Percentiles rank a stretch among this genome's conserved stretches.
phyloP scores from a whole-genome alignment of 2,888 invertebrate genomes.

The Acrobasis consociella region DNA sequence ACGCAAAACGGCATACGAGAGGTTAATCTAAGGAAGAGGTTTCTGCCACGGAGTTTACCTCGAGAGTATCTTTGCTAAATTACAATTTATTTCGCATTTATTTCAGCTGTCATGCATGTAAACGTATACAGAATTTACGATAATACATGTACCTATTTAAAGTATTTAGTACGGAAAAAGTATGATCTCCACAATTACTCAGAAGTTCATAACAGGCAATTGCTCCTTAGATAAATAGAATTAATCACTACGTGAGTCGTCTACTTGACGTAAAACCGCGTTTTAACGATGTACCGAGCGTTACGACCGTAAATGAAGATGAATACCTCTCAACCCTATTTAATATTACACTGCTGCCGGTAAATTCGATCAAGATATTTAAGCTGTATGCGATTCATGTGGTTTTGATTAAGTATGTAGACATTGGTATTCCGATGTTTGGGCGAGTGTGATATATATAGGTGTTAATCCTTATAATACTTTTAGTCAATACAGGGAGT shows the following conservation, averaged over 20 bases:
- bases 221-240: slow-evolving; percentile 4
- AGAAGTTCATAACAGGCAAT: slow-evolving; percentile 1
- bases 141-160: background rate
- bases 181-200: background rate
- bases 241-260: slow-evolving; percentile 7
- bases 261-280: background rate
- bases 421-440: no score
- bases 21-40: no score
- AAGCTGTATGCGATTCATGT: no score
- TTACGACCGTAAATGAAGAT: slow-evolving; percentile 19
- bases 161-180: background rate
- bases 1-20: no score
- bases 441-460: no score
- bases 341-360: slow-evolving; percentile 5
- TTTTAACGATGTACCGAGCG: slow-evolving; percentile 1
- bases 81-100: no score
- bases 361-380: background rate
- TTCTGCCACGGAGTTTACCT: no score
- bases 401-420: no score
- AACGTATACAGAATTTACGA: background rate
- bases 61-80: no score
- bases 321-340: background rate
- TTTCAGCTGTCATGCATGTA: no score
- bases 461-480: no score
- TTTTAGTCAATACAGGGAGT: no score